These are phyloP conservation scores for Zele albiditarsus DNA, from an alignment of 2,888 invertebrate species.

Conservation along the genomic window DNA sequence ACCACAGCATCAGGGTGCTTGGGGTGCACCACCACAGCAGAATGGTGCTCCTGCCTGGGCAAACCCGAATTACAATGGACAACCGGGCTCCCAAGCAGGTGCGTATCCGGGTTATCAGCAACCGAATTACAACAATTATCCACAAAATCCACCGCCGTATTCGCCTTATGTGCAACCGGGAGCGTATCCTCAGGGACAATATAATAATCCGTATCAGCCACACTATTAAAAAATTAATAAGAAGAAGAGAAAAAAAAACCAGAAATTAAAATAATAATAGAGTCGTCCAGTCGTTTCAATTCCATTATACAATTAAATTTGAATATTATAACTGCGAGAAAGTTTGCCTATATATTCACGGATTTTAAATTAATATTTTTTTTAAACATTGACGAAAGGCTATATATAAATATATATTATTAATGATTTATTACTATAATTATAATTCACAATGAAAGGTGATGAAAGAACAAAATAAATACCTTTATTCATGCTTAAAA, in stretches of 20 bases:
- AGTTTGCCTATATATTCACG: not conserved
- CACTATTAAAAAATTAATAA: conserved; percentile 52
- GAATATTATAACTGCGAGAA: not conserved
- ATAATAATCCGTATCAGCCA: conserved; percentile 60
- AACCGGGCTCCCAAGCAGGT: conserved; percentile 71
- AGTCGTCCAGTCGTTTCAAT: not conserved
- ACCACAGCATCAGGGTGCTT: conserved; percentile 60
- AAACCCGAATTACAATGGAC: conserved; percentile 69
- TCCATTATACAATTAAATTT: not conserved
- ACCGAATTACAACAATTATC: conserved; percentile 57
- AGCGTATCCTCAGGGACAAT: conserved; percentile 63
- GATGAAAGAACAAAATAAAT: not conserved
- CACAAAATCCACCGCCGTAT: conserved; percentile 66
- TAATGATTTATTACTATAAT: not conserved
- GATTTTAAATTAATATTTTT: not conserved
- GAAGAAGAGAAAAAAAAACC: not conserved
- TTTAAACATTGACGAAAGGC: not conserved
- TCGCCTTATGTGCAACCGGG: conserved; percentile 59
- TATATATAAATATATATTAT: not conserved
- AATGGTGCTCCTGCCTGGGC: conserved; percentile 68
- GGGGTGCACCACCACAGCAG: conserved; percentile 58
- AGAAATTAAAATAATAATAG: not conserved
- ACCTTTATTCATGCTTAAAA: not conserved
- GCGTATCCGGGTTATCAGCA: conserved; percentile 68
- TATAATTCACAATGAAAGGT: not conserved